Evolutionary conservation across 2,113 vertebrate genomes (phyloP).

Genomic region (Oryzias woworae): DNA sequence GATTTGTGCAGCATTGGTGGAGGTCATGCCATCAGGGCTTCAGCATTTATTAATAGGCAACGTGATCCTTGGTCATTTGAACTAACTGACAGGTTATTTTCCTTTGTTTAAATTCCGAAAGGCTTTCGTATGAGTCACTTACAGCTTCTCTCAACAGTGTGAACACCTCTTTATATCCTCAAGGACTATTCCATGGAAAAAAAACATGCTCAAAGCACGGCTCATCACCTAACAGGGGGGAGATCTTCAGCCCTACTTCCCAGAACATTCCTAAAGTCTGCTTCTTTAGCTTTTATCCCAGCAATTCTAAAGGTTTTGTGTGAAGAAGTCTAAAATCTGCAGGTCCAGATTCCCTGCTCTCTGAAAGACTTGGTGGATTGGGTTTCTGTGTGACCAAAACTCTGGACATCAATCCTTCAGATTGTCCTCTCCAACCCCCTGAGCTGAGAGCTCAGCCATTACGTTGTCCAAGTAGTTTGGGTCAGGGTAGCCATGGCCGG

Average conservation of each 20-base stretch:
- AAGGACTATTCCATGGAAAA: conserved; percentile 42
- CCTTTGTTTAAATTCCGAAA: conserved; percentile 24
- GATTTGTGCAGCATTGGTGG: conserved; percentile 49
- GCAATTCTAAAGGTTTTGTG: conserved; percentile 37
- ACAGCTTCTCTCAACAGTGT: conserved; percentile 23
- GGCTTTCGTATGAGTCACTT: conserved; percentile 29
- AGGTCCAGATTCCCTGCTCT: conserved; percentile 26
- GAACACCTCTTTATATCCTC: conserved; percentile 24
- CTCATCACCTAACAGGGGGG: conserved; percentile 33
- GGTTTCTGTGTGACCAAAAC: conserved; percentile 25
- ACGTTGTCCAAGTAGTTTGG: conserved; percentile 95
- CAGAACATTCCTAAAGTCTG: conserved; percentile 37
- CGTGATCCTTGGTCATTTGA: conserved; percentile 15
- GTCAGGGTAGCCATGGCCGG: conserved; percentile 93
- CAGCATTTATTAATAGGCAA: conserved; percentile 40
- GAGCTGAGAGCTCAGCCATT: conserved; percentile 88
- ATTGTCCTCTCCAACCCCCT: conserved; percentile 87
- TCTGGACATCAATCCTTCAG: conserved; percentile 84
- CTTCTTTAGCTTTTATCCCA: conserved; percentile 37
- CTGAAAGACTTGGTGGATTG: conserved; percentile 14
- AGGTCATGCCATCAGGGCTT: conserved; percentile 52
- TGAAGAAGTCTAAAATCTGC: conserved; percentile 35
- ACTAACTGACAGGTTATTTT: conserved; percentile 23
- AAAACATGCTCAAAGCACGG: conserved; percentile 46
- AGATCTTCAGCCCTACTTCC: conserved; percentile 44